Base-by-base conservation (phyloP, 2,113 vertebrate species). In the Neomonachus schauinslandi region DNA sequence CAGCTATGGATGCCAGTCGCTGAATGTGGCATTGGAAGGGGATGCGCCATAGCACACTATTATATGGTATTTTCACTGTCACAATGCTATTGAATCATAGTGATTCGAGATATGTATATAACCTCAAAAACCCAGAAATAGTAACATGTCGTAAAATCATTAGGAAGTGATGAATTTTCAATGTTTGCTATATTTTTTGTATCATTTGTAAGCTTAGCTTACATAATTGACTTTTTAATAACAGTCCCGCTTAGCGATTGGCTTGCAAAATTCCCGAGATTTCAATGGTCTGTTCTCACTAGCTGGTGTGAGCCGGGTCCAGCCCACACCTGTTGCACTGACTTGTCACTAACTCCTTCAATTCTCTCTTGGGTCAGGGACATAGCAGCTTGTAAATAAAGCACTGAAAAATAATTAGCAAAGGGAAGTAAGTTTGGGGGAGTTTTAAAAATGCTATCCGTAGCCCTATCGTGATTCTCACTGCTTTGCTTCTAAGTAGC, bases 21-120 rank as follows among this genome's bases (percentile, higher is more conserved):
- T 24, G 31, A 33, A 24, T 5, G 31, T 12, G 46, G 22, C 31
- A 7, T 1, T 49, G 15, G 74, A 49, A 49, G 57, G 22, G 71
- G 2, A 19, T 16, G 4, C 1, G 1, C 26, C 8, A 6, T 10
- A 22, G 15, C 1, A 11, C 3, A 22, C 2, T 19, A 6, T 19
- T 14, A 51, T 3, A 5, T 1, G 24, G 13, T 24, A 16, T 51
- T 82, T 79, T 26, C 76, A 51, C 53, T n/a, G 1, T 42, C 3
- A 9, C 2, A 10, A 1, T 51, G 18, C 8, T 31, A 36, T 1
- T 49, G 51, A 31, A 13, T 19, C 39, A 8, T 0, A 46, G 1
- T 63, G 16, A 71, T 9, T n/a, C 51, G 18, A 6, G 0, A 1
- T 0, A 22, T 0, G 26, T 65, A 28, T 6, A 11, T 39, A 36